Base-by-base conservation (phyloP, 2,113 vertebrate species). In the Plectropomus leopardus region DNA sequence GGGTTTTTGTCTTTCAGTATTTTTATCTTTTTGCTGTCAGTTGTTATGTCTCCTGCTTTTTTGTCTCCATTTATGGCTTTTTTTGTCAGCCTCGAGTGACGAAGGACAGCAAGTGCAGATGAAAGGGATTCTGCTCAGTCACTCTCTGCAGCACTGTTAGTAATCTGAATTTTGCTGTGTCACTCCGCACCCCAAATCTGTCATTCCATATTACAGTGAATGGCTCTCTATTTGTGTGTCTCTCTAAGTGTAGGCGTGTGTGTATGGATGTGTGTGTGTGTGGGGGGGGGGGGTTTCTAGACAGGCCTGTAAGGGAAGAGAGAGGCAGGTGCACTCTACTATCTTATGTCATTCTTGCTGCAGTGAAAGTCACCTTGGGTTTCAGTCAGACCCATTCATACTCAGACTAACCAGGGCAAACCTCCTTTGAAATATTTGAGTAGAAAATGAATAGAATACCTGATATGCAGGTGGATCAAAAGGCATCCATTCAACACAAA, bases 101-200 rank as follows among this genome's bases (percentile, higher is more conserved):
- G 60, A 76, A 83, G 59, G 51, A 53, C 77, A 80, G 53, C 32
- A 19, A 76, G 79, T 48, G 44, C 53, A 81, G 76, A 79, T 59
- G 47, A 81, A 72, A 78, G 57, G 30, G 53, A 74, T 77, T 85
- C 76, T 89, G 91, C 83, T 42, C 40, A 87, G 81, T 93, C 89
- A 89, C 78, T 75, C 78, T 79, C 84, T 85, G 68, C 88, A 76
- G 83, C 69, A 47, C 48, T 70, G 24, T 57, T 53, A 58, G 54
- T 51, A 59, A 80, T 80, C n/a, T 36, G 70, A 84, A 82, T 86
- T 88, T 78, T 79, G 90, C 88, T 86, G 84, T 85, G 84, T 93
- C 93, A 90, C 65, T 79, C 79, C 9, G 82, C 86, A 84, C 80
- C 81, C 89, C 71, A 76, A 78, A 89, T 92, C 83, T 94, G 92